Percentiles rank a stretch among this genome's conserved stretches.
phyloP scores from a whole-genome alignment of 2,888 invertebrate species.

The Caenorhabditis zanzibari region DNA sequence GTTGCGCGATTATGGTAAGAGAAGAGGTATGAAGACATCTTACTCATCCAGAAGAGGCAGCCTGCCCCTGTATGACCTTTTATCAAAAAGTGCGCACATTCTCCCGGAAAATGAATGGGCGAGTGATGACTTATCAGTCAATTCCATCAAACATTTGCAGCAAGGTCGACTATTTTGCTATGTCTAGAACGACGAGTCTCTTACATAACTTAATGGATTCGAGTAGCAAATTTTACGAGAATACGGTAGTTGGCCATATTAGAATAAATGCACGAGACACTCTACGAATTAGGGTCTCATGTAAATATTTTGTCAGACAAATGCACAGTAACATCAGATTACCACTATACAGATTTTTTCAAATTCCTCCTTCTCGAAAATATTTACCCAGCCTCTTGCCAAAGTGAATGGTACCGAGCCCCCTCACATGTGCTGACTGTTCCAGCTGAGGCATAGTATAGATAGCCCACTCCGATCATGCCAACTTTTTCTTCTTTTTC shows the following conservation, averaged over 20 bases:
- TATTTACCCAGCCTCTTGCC: constrained; percentile 38
- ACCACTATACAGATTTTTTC: constrained; percentile 11
- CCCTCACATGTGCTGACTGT: background rate
- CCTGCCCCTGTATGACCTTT: constrained; percentile 48
- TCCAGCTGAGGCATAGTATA: background rate
- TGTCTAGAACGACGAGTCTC: constrained; percentile 13
- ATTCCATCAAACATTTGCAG: constrained; percentile 51
- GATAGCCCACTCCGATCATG: background rate
- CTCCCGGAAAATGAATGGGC: constrained; percentile 25
- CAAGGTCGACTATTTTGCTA: constrained; percentile 57
- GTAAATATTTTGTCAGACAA: constrained; percentile 41
- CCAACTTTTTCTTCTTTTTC: background rate
- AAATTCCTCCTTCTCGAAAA: constrained; percentile 7
- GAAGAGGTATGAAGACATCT: constrained; percentile 60
- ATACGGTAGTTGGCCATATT: background rate
- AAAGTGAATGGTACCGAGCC: background rate
- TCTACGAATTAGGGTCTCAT: background rate
- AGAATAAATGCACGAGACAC: background rate
- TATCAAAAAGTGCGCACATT: constrained; percentile 56
- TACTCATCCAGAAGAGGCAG: constrained; percentile 24
- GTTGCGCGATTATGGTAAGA: constrained; percentile 54
- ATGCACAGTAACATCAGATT: constrained; percentile 10
- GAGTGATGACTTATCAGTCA: constrained; percentile 38
- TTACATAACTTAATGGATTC: constrained; percentile 56
- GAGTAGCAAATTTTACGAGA: constrained; percentile 6